A percentile compares a stretch with the other conserved stretches of the same genome.
Evolutionary conservation across 2,888 invertebrate species (phyloP).

Genomic region (Nectonema munidae): DNA sequence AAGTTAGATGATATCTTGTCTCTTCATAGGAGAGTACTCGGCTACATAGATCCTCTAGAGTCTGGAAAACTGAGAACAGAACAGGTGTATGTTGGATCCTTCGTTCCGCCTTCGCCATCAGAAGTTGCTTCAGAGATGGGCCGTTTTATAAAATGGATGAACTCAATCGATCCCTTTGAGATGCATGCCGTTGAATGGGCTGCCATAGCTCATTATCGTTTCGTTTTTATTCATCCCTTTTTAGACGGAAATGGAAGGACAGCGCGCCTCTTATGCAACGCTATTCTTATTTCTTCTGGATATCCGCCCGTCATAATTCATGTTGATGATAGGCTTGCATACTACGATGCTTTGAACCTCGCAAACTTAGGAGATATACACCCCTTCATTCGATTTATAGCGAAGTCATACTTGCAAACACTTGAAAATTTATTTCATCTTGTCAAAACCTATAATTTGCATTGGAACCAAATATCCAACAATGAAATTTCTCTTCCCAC

Average conservation of each 20-base stretch:
- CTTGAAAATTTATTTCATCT: too few species aligned
- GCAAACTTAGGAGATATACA: constrained; percentile 75
- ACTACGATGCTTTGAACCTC: constrained; percentile 49
- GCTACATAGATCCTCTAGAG: constrained; percentile 65
- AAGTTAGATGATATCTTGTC: constrained; percentile 53
- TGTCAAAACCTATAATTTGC: too few species aligned
- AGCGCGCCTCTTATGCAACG: constrained; percentile 69
- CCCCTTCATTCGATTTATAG: constrained; percentile 78
- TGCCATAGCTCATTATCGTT: constrained; percentile 72
- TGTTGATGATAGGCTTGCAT: constrained; percentile 37
- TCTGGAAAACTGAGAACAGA: constrained; percentile 55
- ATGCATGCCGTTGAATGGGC: constrained; percentile 73
- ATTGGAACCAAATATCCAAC: too few species aligned
- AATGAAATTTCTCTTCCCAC: too few species aligned
- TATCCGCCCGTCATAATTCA: constrained; percentile 76
- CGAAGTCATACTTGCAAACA: too few species aligned
- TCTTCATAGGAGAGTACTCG: constrained; percentile 60
- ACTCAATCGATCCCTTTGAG: constrained; percentile 44
- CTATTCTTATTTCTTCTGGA: constrained; percentile 61
- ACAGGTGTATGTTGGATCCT: constrained; percentile 76
- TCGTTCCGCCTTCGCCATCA: constrained; percentile 54
- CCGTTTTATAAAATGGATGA: constrained; percentile 58
- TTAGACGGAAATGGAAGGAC: constrained; percentile 83
- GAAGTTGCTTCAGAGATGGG: constrained; percentile 47
- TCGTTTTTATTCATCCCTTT: constrained; percentile 86